Evolutionary conservation across 2,888 invertebrate genomes (phyloP).

Genomic region (Euzophera pinguis): DNA sequence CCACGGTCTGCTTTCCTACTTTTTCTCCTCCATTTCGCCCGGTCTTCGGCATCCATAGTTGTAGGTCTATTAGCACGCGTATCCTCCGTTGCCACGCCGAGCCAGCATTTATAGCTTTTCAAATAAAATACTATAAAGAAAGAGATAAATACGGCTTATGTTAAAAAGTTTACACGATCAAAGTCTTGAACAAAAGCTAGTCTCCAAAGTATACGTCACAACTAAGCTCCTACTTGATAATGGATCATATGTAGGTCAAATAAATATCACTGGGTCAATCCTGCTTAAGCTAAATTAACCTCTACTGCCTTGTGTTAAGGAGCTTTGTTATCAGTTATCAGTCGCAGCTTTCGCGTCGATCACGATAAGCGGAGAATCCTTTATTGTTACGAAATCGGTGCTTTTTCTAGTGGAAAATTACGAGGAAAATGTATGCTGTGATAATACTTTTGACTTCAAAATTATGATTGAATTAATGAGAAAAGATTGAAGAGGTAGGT

Average conservation of each 20-base stretch:
- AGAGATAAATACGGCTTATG: no score
- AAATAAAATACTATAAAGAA: no score
- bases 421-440: not conserved
- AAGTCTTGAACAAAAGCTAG: not conserved
- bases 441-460: not conserved
- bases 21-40: no score
- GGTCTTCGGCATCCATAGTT: no score
- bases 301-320: not conserved
- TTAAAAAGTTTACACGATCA: no score
- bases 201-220: no score
- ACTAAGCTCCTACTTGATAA: not conserved
- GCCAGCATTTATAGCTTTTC: no score
- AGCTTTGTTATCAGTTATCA: not conserved
- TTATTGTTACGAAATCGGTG: not conserved
- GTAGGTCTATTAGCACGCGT: no score
- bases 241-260: conserved; percentile 30
- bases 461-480: no score
- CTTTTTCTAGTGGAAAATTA: not conserved
- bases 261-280: conserved; percentile 43
- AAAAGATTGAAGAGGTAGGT: no score
- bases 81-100: no score
- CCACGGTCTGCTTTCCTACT: no score
- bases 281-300: not conserved
- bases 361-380: not conserved
- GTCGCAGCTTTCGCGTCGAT: not conserved